These are phyloP conservation scores for Orientallactaga bullata DNA, from an alignment of 2,113 vertebrate genomes.

Conservation along the genomic window DNA sequence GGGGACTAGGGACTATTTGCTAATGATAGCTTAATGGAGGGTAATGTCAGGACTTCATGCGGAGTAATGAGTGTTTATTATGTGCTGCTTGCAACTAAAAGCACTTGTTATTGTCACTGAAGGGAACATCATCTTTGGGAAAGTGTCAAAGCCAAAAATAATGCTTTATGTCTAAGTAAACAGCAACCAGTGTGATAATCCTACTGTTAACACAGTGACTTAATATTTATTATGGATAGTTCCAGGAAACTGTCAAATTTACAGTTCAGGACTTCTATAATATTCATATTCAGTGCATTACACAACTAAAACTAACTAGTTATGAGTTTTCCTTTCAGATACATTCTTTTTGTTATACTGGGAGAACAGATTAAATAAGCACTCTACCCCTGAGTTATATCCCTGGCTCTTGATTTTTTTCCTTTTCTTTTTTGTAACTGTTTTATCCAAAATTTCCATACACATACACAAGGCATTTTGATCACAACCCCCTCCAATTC, in stretches of 20 bases:
- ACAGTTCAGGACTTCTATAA: background rate
- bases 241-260: background rate
- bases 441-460: too few species aligned
- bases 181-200: background rate
- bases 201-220: constrained; percentile 24
- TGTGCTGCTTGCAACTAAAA: constrained; percentile 38
- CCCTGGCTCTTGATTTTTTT: too few species aligned
- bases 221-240: constrained; percentile 38
- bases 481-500: too few species aligned
- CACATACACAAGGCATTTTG: too few species aligned
- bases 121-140: constrained; percentile 53
- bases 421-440: too few species aligned
- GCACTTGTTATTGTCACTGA: constrained; percentile 51
- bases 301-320: constrained; percentile 15
- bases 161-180: background rate
- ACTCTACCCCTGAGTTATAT: background rate
- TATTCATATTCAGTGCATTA: constrained; percentile 16
- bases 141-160: constrained; percentile 65
- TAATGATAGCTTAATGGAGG: constrained; percentile 41
- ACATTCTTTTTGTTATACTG: background rate
- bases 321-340: background rate
- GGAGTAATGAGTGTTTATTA: constrained; percentile 54
- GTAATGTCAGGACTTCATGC: constrained; percentile 8
- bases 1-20: background rate
- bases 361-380: too few species aligned